Conservation (phyloP, 1,140 invertebrate genomes). For the Watersipora subatra region DNA sequence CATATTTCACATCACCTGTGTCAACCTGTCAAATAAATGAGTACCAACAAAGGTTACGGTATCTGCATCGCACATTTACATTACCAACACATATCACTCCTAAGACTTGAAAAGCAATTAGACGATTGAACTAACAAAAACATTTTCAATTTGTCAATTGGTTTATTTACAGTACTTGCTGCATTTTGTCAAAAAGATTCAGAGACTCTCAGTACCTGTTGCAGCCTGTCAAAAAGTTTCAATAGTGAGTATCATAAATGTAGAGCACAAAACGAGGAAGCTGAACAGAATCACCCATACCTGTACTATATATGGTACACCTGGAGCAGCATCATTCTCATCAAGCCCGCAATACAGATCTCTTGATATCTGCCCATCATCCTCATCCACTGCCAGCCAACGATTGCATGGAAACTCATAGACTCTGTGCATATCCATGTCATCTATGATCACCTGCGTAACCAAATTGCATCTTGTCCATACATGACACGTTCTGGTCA, state of each 20-base stretch:
- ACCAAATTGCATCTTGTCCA: too few relatives aligned
- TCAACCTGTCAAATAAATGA: conserved; percentile 13
- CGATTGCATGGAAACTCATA: conserved; percentile 33
- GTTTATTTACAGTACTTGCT: too few relatives aligned
- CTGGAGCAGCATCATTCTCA: conserved; percentile 18
- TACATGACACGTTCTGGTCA: too few relatives aligned
- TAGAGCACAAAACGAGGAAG: too few relatives aligned
- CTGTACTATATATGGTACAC: conserved; percentile 12
- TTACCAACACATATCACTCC: not conserved
- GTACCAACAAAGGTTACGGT: too few relatives aligned
- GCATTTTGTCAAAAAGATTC: too few relatives aligned
- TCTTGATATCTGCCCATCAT: conserved; percentile 32
- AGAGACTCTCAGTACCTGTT: too few relatives aligned
- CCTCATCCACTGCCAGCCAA: conserved; percentile 35
- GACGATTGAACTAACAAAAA: not conserved
- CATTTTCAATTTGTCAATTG: too few relatives aligned
- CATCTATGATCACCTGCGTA: conserved; percentile 30
- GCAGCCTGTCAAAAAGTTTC: too few relatives aligned
- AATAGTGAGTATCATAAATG: too few relatives aligned
- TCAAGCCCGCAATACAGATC: conserved; percentile 24
- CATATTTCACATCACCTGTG: conserved; percentile 32
- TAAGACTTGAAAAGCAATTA: not conserved
- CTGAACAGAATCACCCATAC: too few relatives aligned
- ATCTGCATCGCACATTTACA: too few relatives aligned
- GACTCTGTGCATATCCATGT: conserved; percentile 23